Conservation (phyloP, 1,140 invertebrate genomes). For the Plodia interpunctella region DNA sequence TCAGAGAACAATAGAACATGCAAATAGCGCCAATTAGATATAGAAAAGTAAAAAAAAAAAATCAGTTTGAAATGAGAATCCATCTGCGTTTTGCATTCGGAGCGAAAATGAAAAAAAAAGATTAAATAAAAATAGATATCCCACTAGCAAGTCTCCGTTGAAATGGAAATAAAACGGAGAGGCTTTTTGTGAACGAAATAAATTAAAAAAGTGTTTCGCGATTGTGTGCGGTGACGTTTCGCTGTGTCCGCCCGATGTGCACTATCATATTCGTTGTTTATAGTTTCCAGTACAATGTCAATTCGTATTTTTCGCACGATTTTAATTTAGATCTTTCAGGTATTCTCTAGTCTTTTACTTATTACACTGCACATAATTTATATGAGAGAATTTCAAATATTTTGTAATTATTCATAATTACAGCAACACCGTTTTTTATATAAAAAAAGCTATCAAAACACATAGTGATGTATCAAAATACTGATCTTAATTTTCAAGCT, state of each 20-base stretch:
- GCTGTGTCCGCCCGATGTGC: slow-evolving; percentile 21
- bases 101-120: slow-evolving; percentile 71
- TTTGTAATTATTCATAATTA: too few relatives aligned
- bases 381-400: too few relatives aligned
- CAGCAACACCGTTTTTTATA: too few relatives aligned
- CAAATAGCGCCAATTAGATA: slow-evolving; percentile 71
- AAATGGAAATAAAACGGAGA: slow-evolving; percentile 75
- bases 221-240: slow-evolving; percentile 52
- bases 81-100: slow-evolving; percentile 68
- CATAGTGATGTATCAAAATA: too few relatives aligned
- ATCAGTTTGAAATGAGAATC: slow-evolving; percentile 75
- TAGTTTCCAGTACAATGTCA: neutral
- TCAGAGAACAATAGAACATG: slow-evolving; percentile 60
- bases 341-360: neutral
- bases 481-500: too few relatives aligned
- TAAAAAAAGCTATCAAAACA: too few relatives aligned
- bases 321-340: neutral
- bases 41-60: slow-evolving; percentile 65
- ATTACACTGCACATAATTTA: too few relatives aligned
- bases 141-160: slow-evolving; percentile 75
- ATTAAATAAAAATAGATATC: slow-evolving; percentile 77
- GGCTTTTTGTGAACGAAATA: slow-evolving; percentile 75
- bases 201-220: slow-evolving; percentile 75
- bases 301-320: neutral
- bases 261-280: slow-evolving; percentile 17